Conservation (phyloP, 2,113 vertebrate genomes). For the Ictidomys tridecemlineatus region DNA sequence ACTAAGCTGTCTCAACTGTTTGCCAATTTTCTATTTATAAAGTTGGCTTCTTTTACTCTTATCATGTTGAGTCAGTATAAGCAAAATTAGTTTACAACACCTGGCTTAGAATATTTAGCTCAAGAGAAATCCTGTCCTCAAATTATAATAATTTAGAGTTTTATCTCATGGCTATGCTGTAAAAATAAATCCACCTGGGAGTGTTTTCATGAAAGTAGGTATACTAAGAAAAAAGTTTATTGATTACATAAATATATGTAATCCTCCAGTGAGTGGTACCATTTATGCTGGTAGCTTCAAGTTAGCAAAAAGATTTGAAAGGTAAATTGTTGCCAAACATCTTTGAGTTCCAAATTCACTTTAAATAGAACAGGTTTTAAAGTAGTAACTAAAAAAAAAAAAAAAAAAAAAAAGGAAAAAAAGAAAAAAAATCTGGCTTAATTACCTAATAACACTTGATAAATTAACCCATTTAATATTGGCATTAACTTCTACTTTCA, state of each 20-base stretch:
- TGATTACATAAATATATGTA: conserved; percentile 64
- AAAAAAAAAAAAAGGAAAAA: background rate
- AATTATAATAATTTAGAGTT: conserved; percentile 71
- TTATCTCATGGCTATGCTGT: background rate
- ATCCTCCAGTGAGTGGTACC: conserved; percentile 58
- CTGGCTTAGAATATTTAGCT: conserved; percentile 71
- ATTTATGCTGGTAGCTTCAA: conserved; percentile 41
- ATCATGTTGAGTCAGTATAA: conserved; percentile 36
- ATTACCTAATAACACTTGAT: background rate
- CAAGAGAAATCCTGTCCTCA: conserved; percentile 53
- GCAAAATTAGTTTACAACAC: conserved; percentile 68
- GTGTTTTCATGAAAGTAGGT: conserved; percentile 26
- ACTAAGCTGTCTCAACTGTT: background rate
- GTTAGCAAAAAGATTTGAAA: conserved; percentile 69
- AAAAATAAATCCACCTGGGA: conserved; percentile 64
- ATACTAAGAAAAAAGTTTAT: conserved; percentile 40
- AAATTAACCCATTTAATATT: background rate
- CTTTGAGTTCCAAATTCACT: conserved; percentile 30
- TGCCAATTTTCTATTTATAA: conserved; percentile 71
- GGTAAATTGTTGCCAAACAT: conserved; percentile 1
- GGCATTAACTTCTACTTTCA: background rate
- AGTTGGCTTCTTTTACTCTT: conserved; percentile 52
- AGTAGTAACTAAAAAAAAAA: background rate
- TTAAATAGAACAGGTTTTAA: conserved; percentile 4
- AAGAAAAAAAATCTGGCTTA: background rate